Conservation (phyloP, 2,888 invertebrate genomes). For the Eudasyphora cyanicolor region DNA sequence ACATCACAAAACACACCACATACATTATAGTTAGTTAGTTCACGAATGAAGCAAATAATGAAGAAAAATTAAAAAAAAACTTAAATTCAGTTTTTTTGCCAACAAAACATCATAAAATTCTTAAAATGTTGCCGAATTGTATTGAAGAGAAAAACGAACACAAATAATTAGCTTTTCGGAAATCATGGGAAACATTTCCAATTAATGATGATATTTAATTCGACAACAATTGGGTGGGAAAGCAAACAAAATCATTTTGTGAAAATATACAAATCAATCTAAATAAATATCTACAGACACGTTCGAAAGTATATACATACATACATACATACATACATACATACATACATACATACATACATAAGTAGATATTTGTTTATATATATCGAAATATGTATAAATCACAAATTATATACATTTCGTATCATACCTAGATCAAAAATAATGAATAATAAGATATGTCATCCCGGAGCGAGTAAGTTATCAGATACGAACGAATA, state of each 20-base stretch:
- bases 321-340: slow-evolving; percentile 6
- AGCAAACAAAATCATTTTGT: background rate
- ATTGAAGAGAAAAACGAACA: background rate
- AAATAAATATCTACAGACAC: slow-evolving; percentile 16
- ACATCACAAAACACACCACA: slow-evolving; percentile 45
- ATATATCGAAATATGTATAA: slow-evolving; percentile 3
- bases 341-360: slow-evolving; percentile 10
- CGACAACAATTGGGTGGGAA: slow-evolving; percentile 37
- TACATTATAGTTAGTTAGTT: background rate
- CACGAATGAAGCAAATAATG: slow-evolving; percentile 32
- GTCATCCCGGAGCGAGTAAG: no score
- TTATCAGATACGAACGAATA: no score
- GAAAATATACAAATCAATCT: slow-evolving; percentile 17
- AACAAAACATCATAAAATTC: background rate
- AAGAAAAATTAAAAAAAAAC: background rate
- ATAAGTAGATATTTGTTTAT: background rate
- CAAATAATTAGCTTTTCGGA: background rate
- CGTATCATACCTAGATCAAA: no score
- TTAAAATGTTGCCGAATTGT: background rate
- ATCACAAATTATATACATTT: no score
- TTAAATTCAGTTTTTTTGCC: background rate
- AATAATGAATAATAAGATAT: no score
- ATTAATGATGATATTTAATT: background rate
- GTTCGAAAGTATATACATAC: background rate
- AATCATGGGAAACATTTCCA: background rate